Percentiles rank a stretch among this genome's conserved stretches.
phyloP scores from a whole-genome alignment of 2,888 invertebrate species.

The Cephonodes hylas region DNA sequence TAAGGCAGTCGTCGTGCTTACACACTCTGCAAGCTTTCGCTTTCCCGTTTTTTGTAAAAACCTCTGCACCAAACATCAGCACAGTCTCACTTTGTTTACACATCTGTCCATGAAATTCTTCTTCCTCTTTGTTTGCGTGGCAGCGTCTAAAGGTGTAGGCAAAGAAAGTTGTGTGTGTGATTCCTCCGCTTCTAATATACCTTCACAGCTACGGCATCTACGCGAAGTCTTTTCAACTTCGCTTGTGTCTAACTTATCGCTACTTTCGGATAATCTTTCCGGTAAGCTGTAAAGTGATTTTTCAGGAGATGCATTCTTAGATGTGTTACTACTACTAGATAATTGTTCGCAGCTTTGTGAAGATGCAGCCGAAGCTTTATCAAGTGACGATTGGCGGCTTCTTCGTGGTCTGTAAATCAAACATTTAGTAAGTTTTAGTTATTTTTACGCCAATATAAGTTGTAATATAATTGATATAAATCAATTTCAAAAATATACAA shows the following conservation, averaged over 20 bases:
- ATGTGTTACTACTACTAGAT: constrained; percentile 66
- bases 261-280: constrained; percentile 69
- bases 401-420: constrained; percentile 65
- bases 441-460: no score
- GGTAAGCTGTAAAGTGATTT: constrained; percentile 70
- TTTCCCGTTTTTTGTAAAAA: constrained; percentile 30
- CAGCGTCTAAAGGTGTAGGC: constrained; percentile 80
- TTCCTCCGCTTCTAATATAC: constrained; percentile 78
- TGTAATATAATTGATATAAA: no score
- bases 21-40: constrained; percentile 67
- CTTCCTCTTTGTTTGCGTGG: constrained; percentile 84
- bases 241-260: constrained; percentile 57
- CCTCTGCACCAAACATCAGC: constrained; percentile 73
- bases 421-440: not conserved
- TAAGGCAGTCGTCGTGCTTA: constrained; percentile 60
- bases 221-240: constrained; percentile 60
- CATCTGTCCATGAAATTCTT: constrained; percentile 93
- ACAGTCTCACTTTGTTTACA: constrained; percentile 90
- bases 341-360: constrained; percentile 73
- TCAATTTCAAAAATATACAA: no score
- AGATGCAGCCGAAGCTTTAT: constrained; percentile 59
- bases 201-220: constrained; percentile 83
- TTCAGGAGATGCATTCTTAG: constrained; percentile 67
- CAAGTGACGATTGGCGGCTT: constrained; percentile 69
- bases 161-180: constrained; percentile 80